Base-by-base conservation (phyloP, 2,797 vertebrate species). In the Hipposideros larvatus region DNA sequence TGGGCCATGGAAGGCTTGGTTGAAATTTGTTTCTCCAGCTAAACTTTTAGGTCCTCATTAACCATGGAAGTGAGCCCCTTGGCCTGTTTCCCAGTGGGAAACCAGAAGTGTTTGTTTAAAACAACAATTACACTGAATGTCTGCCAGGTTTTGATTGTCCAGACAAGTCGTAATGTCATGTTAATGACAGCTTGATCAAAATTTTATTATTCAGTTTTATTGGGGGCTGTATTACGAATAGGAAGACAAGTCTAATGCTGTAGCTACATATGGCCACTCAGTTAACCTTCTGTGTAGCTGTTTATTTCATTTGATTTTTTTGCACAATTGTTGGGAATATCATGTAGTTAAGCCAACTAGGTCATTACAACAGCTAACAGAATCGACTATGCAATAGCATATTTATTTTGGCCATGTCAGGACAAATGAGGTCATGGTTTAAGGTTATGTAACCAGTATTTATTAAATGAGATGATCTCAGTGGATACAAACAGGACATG, bases 111-210 rank as follows among this genome's bases (percentile, higher is more conserved):
- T 94, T 96, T 94, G 59, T 68, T 95, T 96, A 87, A 93, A 94
- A 59, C 21, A 75, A 91, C 43, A 73, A 61, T 74, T 82, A 77
- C 2, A 5, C 63, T 68, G n/a, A 90, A 43, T 11, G 26, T n/a
- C 91, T 96, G 79, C 91, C 90, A 71, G 93, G 79, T 74, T 96
- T 91, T 79, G 86, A 93, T 96, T 79, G 77, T 55, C 55, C 63
- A 89, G 59, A 88, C 84, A 93, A 79, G 89, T 78, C n/a, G 4
- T 91, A 90, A 94, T 65, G 92, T 87, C 90, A 65, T 57, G 75
- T 85, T 95, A 95, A 91, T 73, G 88, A 90, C 13, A 78, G 57
- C 7, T 9, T 53, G 71, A 75, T 89, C 71, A 74, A 63, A 34
- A 94, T 95, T 73, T 91, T 73, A 91, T 85, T 57, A 68, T 65